Conservation (phyloP, 2,888 invertebrate genomes). For the Azorinus chamasolen region DNA sequence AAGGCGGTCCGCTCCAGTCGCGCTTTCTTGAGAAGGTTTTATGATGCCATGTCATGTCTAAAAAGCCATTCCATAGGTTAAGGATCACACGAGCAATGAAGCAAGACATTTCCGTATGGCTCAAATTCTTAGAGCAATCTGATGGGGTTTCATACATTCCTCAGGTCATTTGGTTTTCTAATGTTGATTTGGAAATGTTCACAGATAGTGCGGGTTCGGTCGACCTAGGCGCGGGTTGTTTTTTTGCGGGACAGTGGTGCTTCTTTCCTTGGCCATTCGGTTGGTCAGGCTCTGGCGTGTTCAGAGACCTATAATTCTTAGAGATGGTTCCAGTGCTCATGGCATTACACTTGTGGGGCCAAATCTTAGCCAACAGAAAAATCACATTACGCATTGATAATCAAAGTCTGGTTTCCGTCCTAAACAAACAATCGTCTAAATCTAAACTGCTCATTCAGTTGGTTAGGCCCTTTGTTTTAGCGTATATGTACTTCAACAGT, state of each 20-base stretch:
- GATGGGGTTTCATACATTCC: constrained; percentile 1
- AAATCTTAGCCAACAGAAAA: constrained; percentile 3
- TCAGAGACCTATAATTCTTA: no score
- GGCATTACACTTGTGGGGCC: no score
- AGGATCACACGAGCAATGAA: not conserved
- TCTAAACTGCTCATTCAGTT: constrained; percentile 24
- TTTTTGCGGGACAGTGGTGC: constrained; percentile 13
- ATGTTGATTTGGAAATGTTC: constrained; percentile 18
- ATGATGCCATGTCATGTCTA: constrained; percentile 13
- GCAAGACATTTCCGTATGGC: not conserved
- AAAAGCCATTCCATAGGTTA: constrained; percentile 4
- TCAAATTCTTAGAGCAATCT: no score
- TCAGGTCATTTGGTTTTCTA: constrained; percentile 12
- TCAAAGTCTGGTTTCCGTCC: constrained; percentile 13
- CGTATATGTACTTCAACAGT: constrained; percentile 20
- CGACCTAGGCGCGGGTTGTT: constrained; percentile 14
- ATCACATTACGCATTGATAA: constrained; percentile 24
- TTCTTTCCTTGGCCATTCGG: constrained; percentile 7
- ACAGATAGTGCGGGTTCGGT: constrained; percentile 19
- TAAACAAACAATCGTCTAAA: constrained; percentile 34
- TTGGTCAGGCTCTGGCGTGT: not conserved
- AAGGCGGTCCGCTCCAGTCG: constrained; percentile 32
- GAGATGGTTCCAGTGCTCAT: no score
- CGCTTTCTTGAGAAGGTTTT: constrained; percentile 38
- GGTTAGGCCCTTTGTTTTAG: constrained; percentile 12